phyloP scores from a whole-genome alignment of 2,113 vertebrate species.

The pig (Sus scrofa) region T2T-Sscrofa CM000812.6:69084001-69084500 shows the following conservation, averaged over 20 bases:
- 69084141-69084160: neutral
- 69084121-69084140: neutral
- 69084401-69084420: neutral
- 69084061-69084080: neutral
- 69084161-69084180: neutral
- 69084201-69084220: neutral
- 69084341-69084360: neutral
- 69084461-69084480: neutral
- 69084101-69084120: neutral
- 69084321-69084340: neutral
- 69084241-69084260: neutral
- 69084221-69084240: neutral
- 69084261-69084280: neutral
- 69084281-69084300: neutral
- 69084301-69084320: neutral
- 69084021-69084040: neutral
- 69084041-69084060: neutral
- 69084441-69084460: neutral
- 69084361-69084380: neutral
- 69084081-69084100: neutral
- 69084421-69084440: neutral
- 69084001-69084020: neutral
- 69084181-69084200: neutral
- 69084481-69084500: neutral
- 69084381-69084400: neutral